A percentile compares a stretch with the other conserved stretches of the same genome.
phyloP scores from a whole-genome alignment of 2,888 invertebrate species.

The Bruchidius siliquastri region DNA sequence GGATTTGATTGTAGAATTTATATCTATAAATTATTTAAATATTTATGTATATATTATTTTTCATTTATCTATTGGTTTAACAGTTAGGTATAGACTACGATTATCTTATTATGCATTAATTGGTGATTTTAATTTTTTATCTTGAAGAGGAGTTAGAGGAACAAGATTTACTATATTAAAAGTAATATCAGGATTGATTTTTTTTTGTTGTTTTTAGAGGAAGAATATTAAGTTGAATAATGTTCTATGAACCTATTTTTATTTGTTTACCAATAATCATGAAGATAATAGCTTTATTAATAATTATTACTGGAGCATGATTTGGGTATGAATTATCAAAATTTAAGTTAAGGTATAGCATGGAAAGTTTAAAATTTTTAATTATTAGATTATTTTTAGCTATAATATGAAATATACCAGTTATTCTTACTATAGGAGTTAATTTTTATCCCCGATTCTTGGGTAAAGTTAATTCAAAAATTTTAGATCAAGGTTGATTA shows the following conservation, averaged over 20 bases:
- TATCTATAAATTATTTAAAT: conserved; percentile 53
- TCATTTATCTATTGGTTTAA: conserved; percentile 56
- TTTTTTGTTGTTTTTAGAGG: conserved; percentile 55
- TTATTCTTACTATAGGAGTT: conserved; percentile 38
- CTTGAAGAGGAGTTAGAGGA: conserved; percentile 51
- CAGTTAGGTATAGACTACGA: conserved; percentile 38
- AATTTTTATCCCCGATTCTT: conserved; percentile 49
- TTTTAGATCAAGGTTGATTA: conserved; percentile 31
- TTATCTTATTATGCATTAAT: conserved; percentile 54
- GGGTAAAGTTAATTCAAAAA: conserved; percentile 47
- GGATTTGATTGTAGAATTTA: conserved; percentile 58
- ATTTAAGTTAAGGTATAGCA: conserved; percentile 44
- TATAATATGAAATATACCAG: conserved; percentile 54
- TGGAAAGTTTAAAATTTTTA: conserved; percentile 44
- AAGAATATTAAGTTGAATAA: conserved; percentile 52
- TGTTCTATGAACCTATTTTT: conserved; percentile 52
- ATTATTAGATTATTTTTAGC: conserved; percentile 35
- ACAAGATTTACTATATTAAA: conserved; percentile 50
- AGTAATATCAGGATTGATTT: conserved; percentile 43
- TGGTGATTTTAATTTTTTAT: conserved; percentile 49
- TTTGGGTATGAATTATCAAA: conserved; percentile 49
- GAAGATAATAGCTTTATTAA: conserved; percentile 54
- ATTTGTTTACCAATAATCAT: conserved; percentile 53
- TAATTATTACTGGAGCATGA: conserved; percentile 46
- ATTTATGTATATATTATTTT: conserved; percentile 52